These are phyloP conservation scores for Siphonodentalium dalli DNA, from an alignment of 2,888 invertebrate species.

Conservation along the genomic window DNA sequence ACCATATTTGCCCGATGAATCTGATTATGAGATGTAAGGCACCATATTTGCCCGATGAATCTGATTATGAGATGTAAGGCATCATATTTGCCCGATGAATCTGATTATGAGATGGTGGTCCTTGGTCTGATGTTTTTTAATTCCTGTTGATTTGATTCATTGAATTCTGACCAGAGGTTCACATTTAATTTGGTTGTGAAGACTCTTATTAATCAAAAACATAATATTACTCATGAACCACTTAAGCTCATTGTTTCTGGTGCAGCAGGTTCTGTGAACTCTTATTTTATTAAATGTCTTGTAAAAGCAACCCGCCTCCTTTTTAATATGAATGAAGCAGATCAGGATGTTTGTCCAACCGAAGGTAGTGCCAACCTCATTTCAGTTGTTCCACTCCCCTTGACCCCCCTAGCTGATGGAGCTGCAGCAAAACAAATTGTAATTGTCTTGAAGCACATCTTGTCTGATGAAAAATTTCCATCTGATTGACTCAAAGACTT, in stretches of 20 bases:
- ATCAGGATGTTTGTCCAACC: conserved; percentile 24
- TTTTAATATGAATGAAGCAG: conserved; percentile 17
- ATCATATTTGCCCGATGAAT: no score
- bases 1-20: no score
- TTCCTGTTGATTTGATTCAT: not conserved
- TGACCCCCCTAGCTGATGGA: conserved; percentile 19
- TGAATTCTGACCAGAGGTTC: conserved; percentile 25
- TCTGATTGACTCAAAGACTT: no score
- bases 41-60: no score
- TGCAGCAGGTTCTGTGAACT: conserved; percentile 28
- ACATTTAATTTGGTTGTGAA: conserved; percentile 25
- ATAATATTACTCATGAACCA: not conserved
- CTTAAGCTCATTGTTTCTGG: conserved; percentile 23
- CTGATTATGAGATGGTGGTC: no score
- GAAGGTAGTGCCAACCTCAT: conserved; percentile 29
- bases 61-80: no score
- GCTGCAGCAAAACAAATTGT: conserved; percentile 21
- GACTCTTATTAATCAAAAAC: conserved; percentile 1
- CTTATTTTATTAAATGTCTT: conserved; percentile 25
- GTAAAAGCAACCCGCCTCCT: conserved; percentile 15
- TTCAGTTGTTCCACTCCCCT: conserved; percentile 25
- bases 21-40: no score
- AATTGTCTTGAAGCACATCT: conserved; percentile 13
- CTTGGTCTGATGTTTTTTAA: no score
- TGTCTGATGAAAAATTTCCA: no score